Base-by-base conservation (phyloP, 1,140 invertebrate genomes). In the Atta colombica region DNA sequence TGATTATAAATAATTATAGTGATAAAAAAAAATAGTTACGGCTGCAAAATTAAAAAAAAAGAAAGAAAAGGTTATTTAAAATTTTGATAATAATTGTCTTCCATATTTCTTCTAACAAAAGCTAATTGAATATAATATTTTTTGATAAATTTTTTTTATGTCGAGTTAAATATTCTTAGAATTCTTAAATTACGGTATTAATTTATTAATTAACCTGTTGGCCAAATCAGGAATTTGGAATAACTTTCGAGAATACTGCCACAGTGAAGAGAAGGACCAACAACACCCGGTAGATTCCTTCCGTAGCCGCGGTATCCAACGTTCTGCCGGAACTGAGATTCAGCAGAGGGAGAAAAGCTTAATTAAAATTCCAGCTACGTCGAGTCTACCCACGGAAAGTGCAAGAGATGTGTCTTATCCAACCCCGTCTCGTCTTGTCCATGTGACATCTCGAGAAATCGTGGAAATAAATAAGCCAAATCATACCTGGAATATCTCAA, bases 311-410 rank as follows among this genome's bases (percentile, higher is more conserved):
- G 45, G 86, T 63, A 69, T 82, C 74, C 55, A 51, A 39, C 39
- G 35, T 61, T 51, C 65, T 75, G 91, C 82, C 77, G 85, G 87
- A 85, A 89, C 77, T 21, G 75, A 77, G 82, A 86, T 84, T 87
- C 69, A 63, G 68, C 55, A 65, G 72, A 84, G 81, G 87, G 78
- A 92, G 90, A 90, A 92, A 92, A 92, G 89, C 88, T 92, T 93
- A 93, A 93, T 92, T 92, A 93, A 92, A 93, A 92, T 93, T 92
- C 92, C 87, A 90, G 80, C 58, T 77, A 87, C 72, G 82, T 69
- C 77, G 89, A 90, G 87, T 91, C 78, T 88, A 71, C 82, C 51
- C 82, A 78, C 61, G 82, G 77, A 89, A 91, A 89, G 78, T 86
- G 82, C 77, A 55, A 58, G 84, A 84, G 69, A 77, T 71, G 77